Percentiles rank a stretch among this genome's conserved stretches.
These are phyloP conservation scores for Steatocranus sp. DNA, from an alignment of 2,797 vertebrate species.

Conservation along the genomic window DNA sequence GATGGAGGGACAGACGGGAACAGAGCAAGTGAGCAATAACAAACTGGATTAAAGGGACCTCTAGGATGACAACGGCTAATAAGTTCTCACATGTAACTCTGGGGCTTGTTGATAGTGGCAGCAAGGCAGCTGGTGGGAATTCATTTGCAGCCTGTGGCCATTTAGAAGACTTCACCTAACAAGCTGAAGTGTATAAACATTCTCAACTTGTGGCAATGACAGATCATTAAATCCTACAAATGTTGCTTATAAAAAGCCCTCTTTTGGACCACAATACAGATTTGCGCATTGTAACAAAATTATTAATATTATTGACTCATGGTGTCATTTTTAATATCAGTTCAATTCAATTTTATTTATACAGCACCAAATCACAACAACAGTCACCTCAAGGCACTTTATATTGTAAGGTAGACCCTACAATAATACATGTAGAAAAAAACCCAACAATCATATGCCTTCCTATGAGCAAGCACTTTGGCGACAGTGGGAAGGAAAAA, in stretches of 20 bases:
- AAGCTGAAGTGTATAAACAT: not conserved
- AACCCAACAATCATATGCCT: not conserved
- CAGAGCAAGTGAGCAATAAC: slow-evolving; percentile 36
- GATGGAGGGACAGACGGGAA: slow-evolving; percentile 42
- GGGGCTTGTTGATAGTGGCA: slow-evolving; percentile 15
- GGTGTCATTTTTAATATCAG: not conserved
- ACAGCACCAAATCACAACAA: not conserved
- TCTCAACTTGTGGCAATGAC: not conserved
- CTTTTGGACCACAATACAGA: not conserved
- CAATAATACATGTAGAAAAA: not conserved
- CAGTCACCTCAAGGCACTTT: not conserved
- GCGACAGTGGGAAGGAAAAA: not conserved
- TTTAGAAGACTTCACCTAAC: not conserved
- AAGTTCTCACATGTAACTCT: slow-evolving; percentile 39
- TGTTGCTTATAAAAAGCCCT: not conserved
- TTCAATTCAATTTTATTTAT: not conserved
- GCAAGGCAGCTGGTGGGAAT: slow-evolving; percentile 9
- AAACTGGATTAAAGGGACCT: slow-evolving; percentile 33
- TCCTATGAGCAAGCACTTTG: not conserved
- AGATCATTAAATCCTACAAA: not conserved
- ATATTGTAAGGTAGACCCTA: not conserved
- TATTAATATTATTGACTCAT: not conserved
- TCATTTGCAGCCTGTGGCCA: slow-evolving; percentile 12
- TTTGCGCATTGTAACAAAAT: not conserved
- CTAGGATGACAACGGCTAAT: slow-evolving; percentile 37